A percentile compares a stretch with the other conserved stretches of the same genome.
Conservation (phyloP, 2,113 vertebrate genomes). For the Bufo bufo region DNA sequence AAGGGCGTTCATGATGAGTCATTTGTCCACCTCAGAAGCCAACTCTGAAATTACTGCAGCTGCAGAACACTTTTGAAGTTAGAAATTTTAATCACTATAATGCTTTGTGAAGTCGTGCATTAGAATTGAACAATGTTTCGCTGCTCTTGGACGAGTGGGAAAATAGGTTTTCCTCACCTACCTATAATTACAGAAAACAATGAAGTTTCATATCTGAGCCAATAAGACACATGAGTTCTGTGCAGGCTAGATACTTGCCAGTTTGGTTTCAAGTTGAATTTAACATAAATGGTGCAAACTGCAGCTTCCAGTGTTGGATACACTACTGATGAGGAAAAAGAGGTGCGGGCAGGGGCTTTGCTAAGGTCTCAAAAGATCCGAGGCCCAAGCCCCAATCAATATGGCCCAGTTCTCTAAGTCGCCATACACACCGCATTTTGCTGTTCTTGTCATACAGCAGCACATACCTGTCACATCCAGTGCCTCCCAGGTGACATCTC, state of each 20-base stretch:
- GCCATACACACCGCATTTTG: no score
- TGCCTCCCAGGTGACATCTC: no score
- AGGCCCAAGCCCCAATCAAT: no score
- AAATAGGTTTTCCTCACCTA: slow-evolving; percentile 30
- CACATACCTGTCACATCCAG: no score
- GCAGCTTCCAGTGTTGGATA: background rate
- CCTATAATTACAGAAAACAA: slow-evolving; percentile 26
- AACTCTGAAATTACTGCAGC: slow-evolving; percentile 26
- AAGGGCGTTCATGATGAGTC: slow-evolving; percentile 18
- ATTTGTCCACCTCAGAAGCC: slow-evolving; percentile 25
- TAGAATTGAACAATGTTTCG: slow-evolving; percentile 12
- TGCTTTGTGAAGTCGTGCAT: slow-evolving; percentile 37
- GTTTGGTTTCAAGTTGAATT: background rate
- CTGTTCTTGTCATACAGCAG: no score
- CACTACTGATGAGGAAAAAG: background rate
- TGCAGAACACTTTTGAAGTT: slow-evolving; percentile 34
- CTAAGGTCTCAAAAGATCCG: no score
- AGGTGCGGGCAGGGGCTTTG: no score
- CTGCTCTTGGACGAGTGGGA: slow-evolving; percentile 9
- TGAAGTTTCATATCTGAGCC: slow-evolving; percentile 8
- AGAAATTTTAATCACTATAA: slow-evolving; percentile 38
- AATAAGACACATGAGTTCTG: background rate
- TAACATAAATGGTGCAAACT: background rate
- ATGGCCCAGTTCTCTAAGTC: no score
- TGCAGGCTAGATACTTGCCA: background rate